phyloP scores from a whole-genome alignment of 1,140 invertebrate genomes.

The Drosophila auraria region DNA sequence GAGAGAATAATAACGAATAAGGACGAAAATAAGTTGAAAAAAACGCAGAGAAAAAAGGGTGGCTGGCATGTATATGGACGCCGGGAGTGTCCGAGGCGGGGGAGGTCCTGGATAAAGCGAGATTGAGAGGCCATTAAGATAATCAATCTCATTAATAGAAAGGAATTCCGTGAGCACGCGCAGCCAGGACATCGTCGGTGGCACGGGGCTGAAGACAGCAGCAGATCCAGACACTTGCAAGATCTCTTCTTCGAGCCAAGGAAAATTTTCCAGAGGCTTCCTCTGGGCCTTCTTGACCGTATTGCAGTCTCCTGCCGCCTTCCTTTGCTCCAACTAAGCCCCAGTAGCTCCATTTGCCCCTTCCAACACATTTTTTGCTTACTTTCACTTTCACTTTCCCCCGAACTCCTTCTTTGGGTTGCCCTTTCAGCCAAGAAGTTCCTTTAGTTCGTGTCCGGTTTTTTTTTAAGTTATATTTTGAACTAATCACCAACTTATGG shows the following conservation, averaged over 20 bases:
- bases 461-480: too few relatives aligned
- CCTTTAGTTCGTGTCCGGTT: too few relatives aligned
- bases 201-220: too few relatives aligned
- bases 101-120: conserved; percentile 14
- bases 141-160: conserved; percentile 49
- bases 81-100: neutral
- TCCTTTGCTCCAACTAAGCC: neutral
- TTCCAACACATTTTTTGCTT: conserved; percentile 14
- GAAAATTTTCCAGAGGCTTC: neutral
- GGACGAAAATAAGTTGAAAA: conserved; percentile 29
- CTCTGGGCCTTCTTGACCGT: conserved; percentile 3
- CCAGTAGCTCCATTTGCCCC: neutral
- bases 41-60: conserved; percentile 1
- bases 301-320: neutral
- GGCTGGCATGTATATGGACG: conserved; percentile 6
- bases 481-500: too few relatives aligned
- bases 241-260: neutral
- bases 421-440: neutral
- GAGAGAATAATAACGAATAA: conserved; percentile 36
- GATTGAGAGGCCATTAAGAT: conserved; percentile 55
- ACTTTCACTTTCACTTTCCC: conserved; percentile 47
- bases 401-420: conserved; percentile 15
- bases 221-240: conserved; percentile 8
- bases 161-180: conserved; percentile 4
- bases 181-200: too few relatives aligned